Conservation (phyloP, 2,797 vertebrate species). For the Acipenser oxyrinchus region DNA sequence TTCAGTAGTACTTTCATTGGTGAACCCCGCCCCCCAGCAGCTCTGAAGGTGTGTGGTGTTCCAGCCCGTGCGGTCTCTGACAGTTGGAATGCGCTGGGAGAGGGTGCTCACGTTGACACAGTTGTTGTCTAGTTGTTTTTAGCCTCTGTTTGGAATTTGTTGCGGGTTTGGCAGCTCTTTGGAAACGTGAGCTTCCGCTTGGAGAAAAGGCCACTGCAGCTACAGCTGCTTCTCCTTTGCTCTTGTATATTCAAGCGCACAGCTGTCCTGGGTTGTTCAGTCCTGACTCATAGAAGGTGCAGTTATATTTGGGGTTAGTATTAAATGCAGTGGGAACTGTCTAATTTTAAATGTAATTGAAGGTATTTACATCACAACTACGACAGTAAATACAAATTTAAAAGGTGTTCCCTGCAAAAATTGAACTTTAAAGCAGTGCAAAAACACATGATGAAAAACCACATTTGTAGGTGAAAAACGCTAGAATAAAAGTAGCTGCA, state of each 20-base stretch:
- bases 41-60: slow-evolving; percentile 34
- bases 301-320: too few species aligned
- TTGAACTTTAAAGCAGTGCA: too few species aligned
- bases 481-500: too few species aligned
- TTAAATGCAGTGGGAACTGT: too few species aligned
- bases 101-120: slow-evolving; percentile 65
- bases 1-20: too few species aligned
- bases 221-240: slow-evolving; percentile 63
- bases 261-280: slow-evolving; percentile 47
- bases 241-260: slow-evolving; percentile 36
- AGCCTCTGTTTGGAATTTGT: slow-evolving; percentile 64
- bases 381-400: too few species aligned
- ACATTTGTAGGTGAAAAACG: too few species aligned
- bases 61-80: slow-evolving; percentile 30
- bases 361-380: too few species aligned
- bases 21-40: slow-evolving; percentile 12
- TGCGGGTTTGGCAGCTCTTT: slow-evolving; percentile 47
- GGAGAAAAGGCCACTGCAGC: slow-evolving; percentile 39
- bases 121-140: slow-evolving; percentile 74
- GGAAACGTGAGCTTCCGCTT: slow-evolving; percentile 58
- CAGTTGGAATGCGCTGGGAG: slow-evolving; percentile 47
- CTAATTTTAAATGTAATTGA: too few species aligned
- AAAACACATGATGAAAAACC: too few species aligned
- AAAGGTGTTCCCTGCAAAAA: too few species aligned
- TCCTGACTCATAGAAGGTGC: slow-evolving; percentile 19